A percentile compares a stretch with the other conserved stretches of the same genome.
These are phyloP conservation scores for Apodemia hepburni DNA, from an alignment of 2,888 invertebrate genomes.

Conservation along the genomic window DNA sequence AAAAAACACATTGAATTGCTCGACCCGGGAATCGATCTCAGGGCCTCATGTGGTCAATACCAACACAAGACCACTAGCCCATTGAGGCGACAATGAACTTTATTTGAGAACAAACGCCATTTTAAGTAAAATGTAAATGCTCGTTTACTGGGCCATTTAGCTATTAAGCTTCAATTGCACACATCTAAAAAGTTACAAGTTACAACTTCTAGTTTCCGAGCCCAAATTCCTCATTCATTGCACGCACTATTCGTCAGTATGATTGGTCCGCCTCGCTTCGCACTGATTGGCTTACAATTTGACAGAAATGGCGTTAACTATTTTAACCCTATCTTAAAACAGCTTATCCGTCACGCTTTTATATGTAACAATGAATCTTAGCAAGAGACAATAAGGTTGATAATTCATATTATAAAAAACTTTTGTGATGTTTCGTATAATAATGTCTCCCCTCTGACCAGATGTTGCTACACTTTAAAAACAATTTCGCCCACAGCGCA, in stretches of 20 bases:
- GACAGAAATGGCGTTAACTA: constrained; percentile 78
- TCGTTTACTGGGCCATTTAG: constrained; percentile 17
- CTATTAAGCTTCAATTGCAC: constrained; percentile 25
- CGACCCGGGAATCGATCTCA: no score
- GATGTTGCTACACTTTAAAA: constrained; percentile 78
- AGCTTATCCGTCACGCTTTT: constrained; percentile 27
- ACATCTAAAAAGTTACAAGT: constrained; percentile 63
- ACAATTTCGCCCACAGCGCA: constrained; percentile 76
- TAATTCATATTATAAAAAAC: constrained; percentile 19
- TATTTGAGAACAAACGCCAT: no score
- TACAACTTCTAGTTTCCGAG: constrained; percentile 63
- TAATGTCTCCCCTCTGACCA: constrained; percentile 61
- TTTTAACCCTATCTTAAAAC: constrained; percentile 35
- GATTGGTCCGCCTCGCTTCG: constrained; percentile 60
- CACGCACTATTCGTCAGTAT: constrained; percentile 51
- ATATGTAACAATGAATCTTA: constrained; percentile 31
- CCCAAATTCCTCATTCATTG: constrained; percentile 70
- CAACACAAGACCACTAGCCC: no score
- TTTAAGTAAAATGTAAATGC: not conserved
- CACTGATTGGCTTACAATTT: constrained; percentile 74
- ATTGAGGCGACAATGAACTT: no score
- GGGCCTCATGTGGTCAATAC: no score
- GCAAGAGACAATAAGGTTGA: not conserved
- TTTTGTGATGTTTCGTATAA: constrained; percentile 23
- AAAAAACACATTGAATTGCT: no score